A percentile compares a stretch with the other conserved stretches of the same genome.
Evolutionary conservation across 2,113 vertebrate species (phyloP).

Genomic region (Penelope pileata): DNA sequence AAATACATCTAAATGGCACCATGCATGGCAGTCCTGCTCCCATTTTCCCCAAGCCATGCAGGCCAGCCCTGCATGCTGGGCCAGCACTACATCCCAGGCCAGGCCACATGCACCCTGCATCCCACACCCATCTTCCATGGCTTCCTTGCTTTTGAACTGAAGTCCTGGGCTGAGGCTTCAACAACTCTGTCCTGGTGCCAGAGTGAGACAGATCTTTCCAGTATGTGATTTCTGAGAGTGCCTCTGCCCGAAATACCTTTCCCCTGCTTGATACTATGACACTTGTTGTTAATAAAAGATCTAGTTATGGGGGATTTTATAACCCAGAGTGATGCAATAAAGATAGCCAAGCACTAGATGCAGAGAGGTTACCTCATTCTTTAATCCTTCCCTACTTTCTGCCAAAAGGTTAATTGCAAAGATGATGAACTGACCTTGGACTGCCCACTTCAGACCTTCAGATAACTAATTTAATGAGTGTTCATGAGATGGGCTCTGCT

Average conservation of each 20-base stretch:
- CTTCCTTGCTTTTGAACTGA: neutral
- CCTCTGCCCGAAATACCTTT: neutral
- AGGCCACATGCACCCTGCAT: neutral
- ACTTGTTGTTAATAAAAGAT: neutral
- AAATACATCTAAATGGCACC: neutral
- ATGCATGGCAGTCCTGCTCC: neutral
- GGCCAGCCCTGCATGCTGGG: neutral
- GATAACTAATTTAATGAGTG: neutral
- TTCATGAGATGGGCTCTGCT: accelerated
- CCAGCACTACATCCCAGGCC: neutral
- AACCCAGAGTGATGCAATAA: neutral
- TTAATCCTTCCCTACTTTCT: neutral
- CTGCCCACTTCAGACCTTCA: neutral
- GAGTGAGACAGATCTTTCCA: accelerated
- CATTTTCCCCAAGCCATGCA: accelerated
- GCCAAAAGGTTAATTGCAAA: neutral
- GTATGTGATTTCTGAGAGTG: accelerated
- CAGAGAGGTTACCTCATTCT: neutral
- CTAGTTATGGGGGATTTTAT: neutral
- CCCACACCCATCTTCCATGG: neutral
- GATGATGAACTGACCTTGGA: neutral
- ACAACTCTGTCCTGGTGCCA: neutral
- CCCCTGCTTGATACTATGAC: neutral
- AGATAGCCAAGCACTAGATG: neutral
- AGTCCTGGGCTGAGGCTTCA: neutral